Evolutionary conservation across 2,888 invertebrate species (phyloP), one percentile per base, ranked within the genome.

Genomic region (Gymnocheta viridis): DNA sequence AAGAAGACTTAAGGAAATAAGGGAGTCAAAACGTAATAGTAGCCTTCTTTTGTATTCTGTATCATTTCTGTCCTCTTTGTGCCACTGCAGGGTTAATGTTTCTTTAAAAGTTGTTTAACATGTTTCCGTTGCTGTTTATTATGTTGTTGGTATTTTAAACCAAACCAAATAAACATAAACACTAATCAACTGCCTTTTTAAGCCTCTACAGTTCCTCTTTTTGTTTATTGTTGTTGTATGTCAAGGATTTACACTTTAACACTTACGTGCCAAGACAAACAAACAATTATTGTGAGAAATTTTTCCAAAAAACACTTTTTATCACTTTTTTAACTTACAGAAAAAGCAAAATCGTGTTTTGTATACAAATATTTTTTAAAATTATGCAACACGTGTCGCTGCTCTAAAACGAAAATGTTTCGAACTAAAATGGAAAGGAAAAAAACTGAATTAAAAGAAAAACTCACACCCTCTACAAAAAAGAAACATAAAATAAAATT

Each of bases 281-380:
- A 66, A 76, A 17, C 32, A 76, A 67, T 35, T 51, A 72, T 32
- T 49, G 83, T 83, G 83, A 67, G 83, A 83, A 83, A 32, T 35
- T 60, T 77, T 66, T 41, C 2, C 17, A 19, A 72, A 56, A 70
- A 60, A 27, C 22, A 62, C 10, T 58, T 79, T 73, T 82, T 66
- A 72, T 47, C 27, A 58, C 66, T 60, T 73, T 70, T 70, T 76
- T 64, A 49, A 38, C 27, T 69, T 73, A 56, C 24, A 9, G 24
- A 73, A 51, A 80, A 81, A 78, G 81, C 77, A 72, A 77, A 84
- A 81, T 81, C 81, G 81, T 81, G 80, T 84, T 84, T 69, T 72
- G 47, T 58, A 24, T 38, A 74, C 10, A 74, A 72, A 80, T 17
- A 72, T 62, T 19, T 47, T 69, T 58, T 35, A 22, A 82, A 66